These are phyloP conservation scores for Epinotia demarniana DNA, from an alignment of 2,888 invertebrate species.

Conservation along the genomic window DNA sequence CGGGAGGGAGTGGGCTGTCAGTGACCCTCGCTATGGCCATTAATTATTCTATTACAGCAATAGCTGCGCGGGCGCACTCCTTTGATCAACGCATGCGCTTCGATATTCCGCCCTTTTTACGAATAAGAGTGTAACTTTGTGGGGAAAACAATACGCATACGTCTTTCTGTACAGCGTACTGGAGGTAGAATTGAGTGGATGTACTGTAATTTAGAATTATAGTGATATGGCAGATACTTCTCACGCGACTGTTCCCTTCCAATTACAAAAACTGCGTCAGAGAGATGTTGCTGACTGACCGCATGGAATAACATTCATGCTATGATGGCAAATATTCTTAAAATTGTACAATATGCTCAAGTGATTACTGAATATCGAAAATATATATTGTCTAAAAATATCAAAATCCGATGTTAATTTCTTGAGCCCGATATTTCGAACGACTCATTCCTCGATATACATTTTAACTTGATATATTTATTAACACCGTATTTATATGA, in stretches of 20 bases:
- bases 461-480: not conserved
- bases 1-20: constrained; percentile 63
- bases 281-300: not conserved
- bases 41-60: constrained; percentile 80
- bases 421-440: too few relatives aligned
- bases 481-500: constrained; percentile 3
- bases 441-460: too few relatives aligned
- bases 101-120: constrained; percentile 51
- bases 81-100: constrained; percentile 68
- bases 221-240: constrained; percentile 20
- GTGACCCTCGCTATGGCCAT: constrained; percentile 73
- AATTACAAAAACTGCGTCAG: constrained; percentile 15
- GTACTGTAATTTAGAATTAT: constrained; percentile 29
- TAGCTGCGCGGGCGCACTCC: constrained; percentile 66
- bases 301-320: too few relatives aligned
- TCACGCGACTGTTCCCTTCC: constrained; percentile 26
- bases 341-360: too few relatives aligned
- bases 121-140: constrained; percentile 9
- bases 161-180: not conserved
- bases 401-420: too few relatives aligned
- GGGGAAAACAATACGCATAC: not conserved
- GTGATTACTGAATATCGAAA: too few relatives aligned
- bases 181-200: constrained; percentile 21
- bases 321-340: too few relatives aligned
- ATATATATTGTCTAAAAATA: too few relatives aligned